phyloP scores from a whole-genome alignment of 2,113 vertebrate species.

The Cavia porcellus region DNA sequence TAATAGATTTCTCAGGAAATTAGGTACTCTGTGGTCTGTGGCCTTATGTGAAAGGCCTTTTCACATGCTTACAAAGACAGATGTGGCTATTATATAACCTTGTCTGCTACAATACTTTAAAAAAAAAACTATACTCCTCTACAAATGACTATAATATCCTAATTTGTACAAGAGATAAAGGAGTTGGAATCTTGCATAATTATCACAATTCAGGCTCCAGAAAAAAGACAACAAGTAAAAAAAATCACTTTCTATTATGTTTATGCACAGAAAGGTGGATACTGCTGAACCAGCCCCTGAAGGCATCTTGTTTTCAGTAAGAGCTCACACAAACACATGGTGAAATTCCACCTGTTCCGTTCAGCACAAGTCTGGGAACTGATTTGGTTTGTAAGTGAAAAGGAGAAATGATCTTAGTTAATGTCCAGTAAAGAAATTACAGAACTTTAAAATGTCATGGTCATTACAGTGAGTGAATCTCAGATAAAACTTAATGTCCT shows the following conservation, averaged over 20 bases:
- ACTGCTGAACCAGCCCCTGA: neutral
- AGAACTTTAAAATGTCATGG: neutral
- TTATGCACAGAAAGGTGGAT: neutral
- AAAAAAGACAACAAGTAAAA: neutral
- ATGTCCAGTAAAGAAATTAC: conserved; percentile 27
- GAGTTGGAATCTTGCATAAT: conserved; percentile 65
- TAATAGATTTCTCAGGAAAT: neutral
- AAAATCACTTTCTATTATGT: conserved; percentile 63
- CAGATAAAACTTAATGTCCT: neutral
- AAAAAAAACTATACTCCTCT: conserved; percentile 15
- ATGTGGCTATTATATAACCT: neutral
- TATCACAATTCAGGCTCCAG: conserved; percentile 36
- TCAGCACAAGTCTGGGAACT: neutral
- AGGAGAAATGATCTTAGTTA: conserved; percentile 60
- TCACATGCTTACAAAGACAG: neutral
- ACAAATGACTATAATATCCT: conserved; percentile 53
- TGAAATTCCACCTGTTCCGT: conserved; percentile 42
- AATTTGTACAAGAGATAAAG: conserved; percentile 38
- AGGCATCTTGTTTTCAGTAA: conserved; percentile 44
- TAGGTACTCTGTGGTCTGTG: neutral
- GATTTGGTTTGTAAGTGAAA: conserved; percentile 31
- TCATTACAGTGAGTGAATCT: conserved; percentile 3
- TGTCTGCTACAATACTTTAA: neutral
- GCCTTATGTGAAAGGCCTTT: neutral
- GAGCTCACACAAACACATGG: neutral